Percentiles rank a stretch among this genome's conserved stretches.
Evolutionary conservation across 1,140 invertebrate genomes (phyloP).

Genomic region (Drosophila murphyi): DNA sequence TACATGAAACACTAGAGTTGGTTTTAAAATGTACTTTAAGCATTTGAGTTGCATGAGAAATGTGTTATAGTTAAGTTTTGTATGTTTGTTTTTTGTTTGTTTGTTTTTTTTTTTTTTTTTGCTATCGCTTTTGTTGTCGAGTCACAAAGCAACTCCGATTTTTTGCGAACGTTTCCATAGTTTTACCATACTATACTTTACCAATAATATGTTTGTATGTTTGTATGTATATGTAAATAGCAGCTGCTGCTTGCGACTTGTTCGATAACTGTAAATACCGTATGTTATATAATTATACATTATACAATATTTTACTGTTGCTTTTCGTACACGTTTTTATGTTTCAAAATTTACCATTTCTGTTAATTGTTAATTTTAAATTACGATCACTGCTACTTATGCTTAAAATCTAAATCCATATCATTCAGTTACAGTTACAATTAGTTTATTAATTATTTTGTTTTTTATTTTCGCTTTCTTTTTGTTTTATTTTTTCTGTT

Average conservation of each 20-base stretch:
- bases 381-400: slow-evolving; percentile 82
- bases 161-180: slow-evolving; percentile 8
- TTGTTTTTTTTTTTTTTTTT: slow-evolving; percentile 27
- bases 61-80: slow-evolving; percentile 23
- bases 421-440: slow-evolving; percentile 69
- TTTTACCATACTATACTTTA: slow-evolving; percentile 21
- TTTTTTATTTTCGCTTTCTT: slow-evolving; percentile 37
- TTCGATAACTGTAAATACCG: slow-evolving; percentile 68
- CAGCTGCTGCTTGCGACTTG: slow-evolving; percentile 24
- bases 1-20: slow-evolving; percentile 77
- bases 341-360: slow-evolving; percentile 61
- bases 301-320: slow-evolving; percentile 77
- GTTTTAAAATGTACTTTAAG: slow-evolving; percentile 65
- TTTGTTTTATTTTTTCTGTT: slow-evolving; percentile 35
- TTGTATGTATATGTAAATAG: slow-evolving; percentile 12
- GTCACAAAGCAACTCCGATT: not conserved
- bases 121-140: slow-evolving; percentile 13
- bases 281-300: slow-evolving; percentile 66
- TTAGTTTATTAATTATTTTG: slow-evolving; percentile 61
- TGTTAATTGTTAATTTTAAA: slow-evolving; percentile 74
- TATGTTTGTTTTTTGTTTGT: slow-evolving; percentile 25
- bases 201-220: slow-evolving; percentile 18
- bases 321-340: slow-evolving; percentile 79
- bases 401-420: slow-evolving; percentile 75
- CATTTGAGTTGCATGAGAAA: slow-evolving; percentile 53